These are phyloP conservation scores for Theristicus caerulescens DNA, from an alignment of 2,113 vertebrate genomes.

Conservation along the genomic window DNA sequence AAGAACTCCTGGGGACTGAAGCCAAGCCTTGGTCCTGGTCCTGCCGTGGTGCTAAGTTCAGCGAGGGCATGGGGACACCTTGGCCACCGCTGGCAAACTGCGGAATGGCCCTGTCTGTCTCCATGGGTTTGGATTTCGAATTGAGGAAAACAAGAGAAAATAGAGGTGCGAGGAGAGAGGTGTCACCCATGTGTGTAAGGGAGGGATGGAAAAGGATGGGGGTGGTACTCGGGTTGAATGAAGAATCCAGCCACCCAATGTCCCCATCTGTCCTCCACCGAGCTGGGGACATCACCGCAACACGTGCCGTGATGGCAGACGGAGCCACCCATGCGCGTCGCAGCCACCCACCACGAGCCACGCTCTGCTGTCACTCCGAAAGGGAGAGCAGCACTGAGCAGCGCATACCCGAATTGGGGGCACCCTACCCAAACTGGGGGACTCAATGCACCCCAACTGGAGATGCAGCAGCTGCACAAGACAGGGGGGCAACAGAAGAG, in stretches of 20 bases:
- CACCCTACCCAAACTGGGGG: neutral
- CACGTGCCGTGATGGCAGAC: rapidly evolving
- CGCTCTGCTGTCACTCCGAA: rapidly evolving
- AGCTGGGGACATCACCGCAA: neutral
- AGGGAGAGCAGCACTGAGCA: neutral
- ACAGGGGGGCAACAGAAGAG: neutral
- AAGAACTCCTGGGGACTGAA: rapidly evolving
- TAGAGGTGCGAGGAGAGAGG: neutral
- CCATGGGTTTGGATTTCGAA: neutral
- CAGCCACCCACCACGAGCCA: neutral
- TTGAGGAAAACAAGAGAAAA: neutral
- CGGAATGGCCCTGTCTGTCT: rapidly evolving
- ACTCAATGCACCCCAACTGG: neutral
- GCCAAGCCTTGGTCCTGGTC: neutral
- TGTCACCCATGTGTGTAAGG: neutral
- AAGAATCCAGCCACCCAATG: neutral
- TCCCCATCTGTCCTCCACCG: rapidly evolving
- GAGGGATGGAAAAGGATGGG: neutral
- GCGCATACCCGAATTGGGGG: neutral
- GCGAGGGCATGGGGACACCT: rapidly evolving
- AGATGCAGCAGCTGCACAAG: neutral
- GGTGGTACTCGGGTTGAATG: neutral
- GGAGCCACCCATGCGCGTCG: rapidly evolving
- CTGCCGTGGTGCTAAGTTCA: rapidly evolving
- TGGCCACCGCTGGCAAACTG: neutral